Conservation (phyloP, 2,888 invertebrate species). For the Gryllus longicercus region DNA sequence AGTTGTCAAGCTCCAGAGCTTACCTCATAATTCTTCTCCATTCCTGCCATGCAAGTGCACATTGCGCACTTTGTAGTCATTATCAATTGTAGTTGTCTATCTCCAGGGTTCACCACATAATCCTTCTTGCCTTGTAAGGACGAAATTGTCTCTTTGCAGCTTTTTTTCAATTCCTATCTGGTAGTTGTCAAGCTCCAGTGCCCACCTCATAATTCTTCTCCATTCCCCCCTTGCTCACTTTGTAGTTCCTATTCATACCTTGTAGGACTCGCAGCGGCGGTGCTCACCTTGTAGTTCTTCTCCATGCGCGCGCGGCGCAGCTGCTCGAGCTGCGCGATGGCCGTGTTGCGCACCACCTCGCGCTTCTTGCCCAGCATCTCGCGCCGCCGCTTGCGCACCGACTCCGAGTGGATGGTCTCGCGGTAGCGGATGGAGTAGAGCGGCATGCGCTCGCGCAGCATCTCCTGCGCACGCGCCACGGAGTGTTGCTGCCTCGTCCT, state of each 20-base stretch:
- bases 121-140: too few relatives aligned
- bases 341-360: background rate
- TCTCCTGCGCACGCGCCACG: constrained; percentile 18
- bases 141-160: too few relatives aligned
- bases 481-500: too few relatives aligned
- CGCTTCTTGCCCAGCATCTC: constrained; percentile 41
- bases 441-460: constrained; percentile 27
- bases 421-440: constrained; percentile 42
- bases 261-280: background rate
- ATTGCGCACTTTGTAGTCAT: too few relatives aligned
- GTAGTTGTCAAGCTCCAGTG: background rate
- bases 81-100: too few relatives aligned
- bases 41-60: too few relatives aligned
- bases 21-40: background rate
- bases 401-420: constrained; percentile 44
- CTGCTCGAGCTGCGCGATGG: background rate
- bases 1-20: background rate
- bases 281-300: constrained; percentile 3
- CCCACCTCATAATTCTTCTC: background rate
- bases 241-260: too few relatives aligned
- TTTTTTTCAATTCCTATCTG: too few relatives aligned
- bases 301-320: background rate
- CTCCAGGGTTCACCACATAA: too few relatives aligned
- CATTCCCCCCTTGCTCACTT: background rate
- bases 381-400: constrained; percentile 42